phyloP scores from a whole-genome alignment of 2,113 vertebrate genomes.

The Rhinolophus sinicus region DNA sequence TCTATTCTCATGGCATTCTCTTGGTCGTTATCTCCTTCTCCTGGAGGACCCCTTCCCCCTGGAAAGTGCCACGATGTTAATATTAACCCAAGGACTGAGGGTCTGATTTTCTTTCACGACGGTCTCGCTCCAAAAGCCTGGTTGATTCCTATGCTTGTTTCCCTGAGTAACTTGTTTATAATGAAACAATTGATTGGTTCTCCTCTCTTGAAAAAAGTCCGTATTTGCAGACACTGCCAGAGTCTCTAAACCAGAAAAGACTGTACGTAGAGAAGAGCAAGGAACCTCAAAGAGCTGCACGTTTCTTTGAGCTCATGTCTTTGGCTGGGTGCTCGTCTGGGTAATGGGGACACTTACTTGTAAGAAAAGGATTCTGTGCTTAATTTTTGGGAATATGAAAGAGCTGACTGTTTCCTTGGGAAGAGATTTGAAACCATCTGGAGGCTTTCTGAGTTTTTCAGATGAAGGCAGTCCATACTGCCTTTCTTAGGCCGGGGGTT shows the following conservation, averaged over 20 bases:
- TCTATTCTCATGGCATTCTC: neutral
- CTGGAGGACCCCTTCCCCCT: neutral
- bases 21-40: neutral
- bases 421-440: slow-evolving; percentile 79
- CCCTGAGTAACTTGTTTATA: slow-evolving; percentile 36
- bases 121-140: neutral
- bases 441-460: slow-evolving; percentile 69
- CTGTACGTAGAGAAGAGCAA: fast-evolving
- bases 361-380: slow-evolving; percentile 74
- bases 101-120: slow-evolving; percentile 1
- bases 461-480: slow-evolving; percentile 79
- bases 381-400: slow-evolving; percentile 82
- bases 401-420: slow-evolving; percentile 79
- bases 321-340: slow-evolving; percentile 47
- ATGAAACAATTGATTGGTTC: slow-evolving; percentile 55
- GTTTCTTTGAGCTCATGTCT: slow-evolving; percentile 59
- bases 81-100: neutral
- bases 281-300: slow-evolving; percentile 58
- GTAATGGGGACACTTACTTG: slow-evolving; percentile 54
- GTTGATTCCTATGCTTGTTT: neutral
- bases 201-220: neutral
- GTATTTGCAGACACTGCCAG: slow-evolving; percentile 36
- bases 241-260: slow-evolving; percentile 52
- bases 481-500: slow-evolving; percentile 77
- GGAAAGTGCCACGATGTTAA: neutral